Evolutionary conservation across 1,140 invertebrate species (phyloP).

Genomic region (Philopotamus ludificatus): DNA sequence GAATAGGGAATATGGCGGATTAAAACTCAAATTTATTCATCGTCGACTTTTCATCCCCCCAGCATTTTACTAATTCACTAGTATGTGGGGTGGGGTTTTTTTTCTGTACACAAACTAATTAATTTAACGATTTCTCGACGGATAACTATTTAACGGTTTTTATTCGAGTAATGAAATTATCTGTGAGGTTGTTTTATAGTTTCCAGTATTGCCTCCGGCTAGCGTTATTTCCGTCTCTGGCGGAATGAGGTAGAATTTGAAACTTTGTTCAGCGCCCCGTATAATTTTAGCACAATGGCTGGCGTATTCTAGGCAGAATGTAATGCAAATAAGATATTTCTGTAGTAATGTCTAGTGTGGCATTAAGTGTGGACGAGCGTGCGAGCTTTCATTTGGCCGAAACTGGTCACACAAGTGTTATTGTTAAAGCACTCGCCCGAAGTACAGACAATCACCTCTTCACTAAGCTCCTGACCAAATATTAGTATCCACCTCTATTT

Average conservation of each 20-base stretch:
- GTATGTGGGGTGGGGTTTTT: not conserved
- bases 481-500: not conserved
- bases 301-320: constrained; percentile 15
- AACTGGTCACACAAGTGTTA: constrained; percentile 28
- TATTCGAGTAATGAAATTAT: not conserved
- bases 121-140: not conserved
- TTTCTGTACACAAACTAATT: not conserved
- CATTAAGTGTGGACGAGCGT: constrained; percentile 19
- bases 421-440: constrained; percentile 8
- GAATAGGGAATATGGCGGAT: constrained; percentile 14
- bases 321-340: constrained; percentile 28
- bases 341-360: not conserved
- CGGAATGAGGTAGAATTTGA: not conserved
- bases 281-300: constrained; percentile 8
- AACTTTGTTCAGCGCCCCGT: constrained; percentile 2
- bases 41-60: not conserved
- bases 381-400: constrained; percentile 26
- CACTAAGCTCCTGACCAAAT: not conserved
- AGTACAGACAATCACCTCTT: not conserved
- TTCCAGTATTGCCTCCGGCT: too few species aligned
- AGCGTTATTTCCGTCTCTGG: too few species aligned
- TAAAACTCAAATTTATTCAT: constrained; percentile 14
- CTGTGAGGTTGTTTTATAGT: too few species aligned
- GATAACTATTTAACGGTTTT: too few species aligned
- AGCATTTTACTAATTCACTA: not conserved